Base-by-base conservation (phyloP, 2,113 vertebrate genomes). In the Solea senegalensis region DNA sequence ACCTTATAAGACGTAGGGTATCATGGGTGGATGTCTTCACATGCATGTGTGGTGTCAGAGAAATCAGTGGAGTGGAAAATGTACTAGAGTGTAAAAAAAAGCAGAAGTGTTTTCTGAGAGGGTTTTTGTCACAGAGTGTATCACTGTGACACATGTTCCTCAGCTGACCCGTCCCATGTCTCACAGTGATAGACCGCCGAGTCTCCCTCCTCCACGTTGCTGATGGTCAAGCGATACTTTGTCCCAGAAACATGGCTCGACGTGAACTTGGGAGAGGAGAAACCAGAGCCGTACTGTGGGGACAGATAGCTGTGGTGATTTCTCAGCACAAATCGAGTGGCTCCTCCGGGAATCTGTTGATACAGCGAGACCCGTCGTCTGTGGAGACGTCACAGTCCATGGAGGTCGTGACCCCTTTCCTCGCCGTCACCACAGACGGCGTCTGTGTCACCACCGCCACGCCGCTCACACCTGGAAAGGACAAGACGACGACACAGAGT, bases 191-290 rank as follows among this genome's bases (percentile, higher is more conserved):
- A 65, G n/a, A 65, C 46, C n/a, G 63, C 63, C 10, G 63, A 9
- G 39, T 65, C 63, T 65, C 8, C 9, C 60, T 63, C 45, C 46
- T 86, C 74, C 48, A 90, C 76, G 62, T 57, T 74, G 28, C 12
- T 89, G 21, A 92, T 88, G 26, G 72, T 87, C 50, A 92, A 78
- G 13, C 56, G 73, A 72, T 83, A 89, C 70, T 88, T 79, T 51
- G 60, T 15, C 0, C 5, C 46, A 46, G 83, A 82, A 39, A 78
- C 62, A 57, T 54, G 5, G 78, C 9, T 88, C 14, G 83, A 81
- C 63, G 80, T 87, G 59, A 91, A 88, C 11, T 69, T 75, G 1
- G 72, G 51, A 73, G 81, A 66, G 8, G 68, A 65, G 56, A 78
- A 66, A 14, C 68, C 54, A 49, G 65, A 39, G 21, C 66, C 74